Evolutionary conservation across 2,888 invertebrate species (phyloP).

Genomic region (Lithodes maja): DNA sequence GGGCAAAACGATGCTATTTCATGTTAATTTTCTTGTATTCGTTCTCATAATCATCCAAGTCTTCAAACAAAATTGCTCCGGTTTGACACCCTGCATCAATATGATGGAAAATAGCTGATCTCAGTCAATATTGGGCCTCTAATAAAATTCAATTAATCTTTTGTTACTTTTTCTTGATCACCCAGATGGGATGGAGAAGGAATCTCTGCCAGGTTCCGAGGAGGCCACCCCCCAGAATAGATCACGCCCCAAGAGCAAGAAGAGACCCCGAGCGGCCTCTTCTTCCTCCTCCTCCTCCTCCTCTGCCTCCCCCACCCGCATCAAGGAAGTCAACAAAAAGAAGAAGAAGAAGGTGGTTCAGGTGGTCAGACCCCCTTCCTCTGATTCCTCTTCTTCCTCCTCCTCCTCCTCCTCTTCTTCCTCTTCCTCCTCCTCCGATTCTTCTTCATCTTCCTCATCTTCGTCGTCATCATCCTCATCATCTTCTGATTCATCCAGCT

Average conservation of each 20-base stretch:
- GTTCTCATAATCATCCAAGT: too few relatives aligned
- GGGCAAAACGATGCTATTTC: too few relatives aligned
- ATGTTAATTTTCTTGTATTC: too few relatives aligned
- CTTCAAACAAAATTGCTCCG: too few relatives aligned
- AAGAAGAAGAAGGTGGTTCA: slow-evolving; percentile 49
- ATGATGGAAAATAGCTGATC: too few relatives aligned
- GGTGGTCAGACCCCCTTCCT: slow-evolving; percentile 48
- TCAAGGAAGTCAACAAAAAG: slow-evolving; percentile 28
- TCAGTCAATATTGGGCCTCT: too few relatives aligned
- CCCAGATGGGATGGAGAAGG: slow-evolving; percentile 48
- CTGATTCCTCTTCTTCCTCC: slow-evolving; percentile 65
- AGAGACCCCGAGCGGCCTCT: slow-evolving; percentile 40
- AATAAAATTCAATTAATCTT: too few relatives aligned
- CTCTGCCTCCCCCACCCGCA: slow-evolving; percentile 24
- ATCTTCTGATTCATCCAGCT: slow-evolving; percentile 53
- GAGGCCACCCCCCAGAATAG: slow-evolving; percentile 32
- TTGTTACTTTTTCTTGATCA: too few relatives aligned
- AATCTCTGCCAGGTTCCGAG: slow-evolving; percentile 44
- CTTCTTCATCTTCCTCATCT: slow-evolving; percentile 63
- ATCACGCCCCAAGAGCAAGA: slow-evolving; percentile 54
- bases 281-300: slow-evolving; percentile 56
- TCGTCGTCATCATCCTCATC: slow-evolving; percentile 64
- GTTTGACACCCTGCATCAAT: too few relatives aligned
- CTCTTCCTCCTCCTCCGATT: slow-evolving; percentile 64
- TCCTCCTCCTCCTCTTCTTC: slow-evolving; percentile 68